Evolutionary conservation across 2,888 invertebrate species (phyloP).

Genomic region (Napeogenes inachia): DNA sequence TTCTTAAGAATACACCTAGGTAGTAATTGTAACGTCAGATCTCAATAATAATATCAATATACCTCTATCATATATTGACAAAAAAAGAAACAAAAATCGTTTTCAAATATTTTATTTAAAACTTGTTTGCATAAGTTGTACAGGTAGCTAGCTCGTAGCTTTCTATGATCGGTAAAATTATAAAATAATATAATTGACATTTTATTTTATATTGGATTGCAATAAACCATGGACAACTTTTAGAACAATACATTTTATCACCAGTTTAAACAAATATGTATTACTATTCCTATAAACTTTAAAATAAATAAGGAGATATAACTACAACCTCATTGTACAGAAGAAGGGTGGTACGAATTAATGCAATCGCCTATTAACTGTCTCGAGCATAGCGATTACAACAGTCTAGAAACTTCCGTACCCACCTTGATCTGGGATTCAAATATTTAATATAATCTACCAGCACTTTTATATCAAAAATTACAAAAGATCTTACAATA

Average conservation of each 20-base stretch:
- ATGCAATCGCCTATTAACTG: conserved; percentile 55
- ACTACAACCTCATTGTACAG: conserved; percentile 71
- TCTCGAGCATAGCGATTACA: conserved; percentile 51
- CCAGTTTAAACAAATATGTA: conserved; percentile 50
- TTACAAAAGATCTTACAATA: conserved; percentile 73
- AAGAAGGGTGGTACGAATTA: conserved; percentile 71
- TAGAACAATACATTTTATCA: conserved; percentile 44
- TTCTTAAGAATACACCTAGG: too few relatives aligned
- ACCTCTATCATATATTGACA: background rate
- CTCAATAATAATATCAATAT: background rate
- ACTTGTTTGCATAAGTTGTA: conserved; percentile 66
- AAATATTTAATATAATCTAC: conserved; percentile 54
- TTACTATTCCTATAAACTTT: conserved; percentile 65
- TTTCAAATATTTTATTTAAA: conserved; percentile 73
- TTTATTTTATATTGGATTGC: conserved; percentile 31
- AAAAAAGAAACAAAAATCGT: conserved; percentile 32
- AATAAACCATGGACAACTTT: conserved; percentile 33
- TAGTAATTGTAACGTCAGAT: too few relatives aligned
- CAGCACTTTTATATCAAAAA: conserved; percentile 76
- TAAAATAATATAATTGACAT: conserved; percentile 46
- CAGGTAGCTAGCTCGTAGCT: conserved; percentile 61
- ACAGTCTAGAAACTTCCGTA: conserved; percentile 66
- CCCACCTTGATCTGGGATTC: conserved; percentile 60
- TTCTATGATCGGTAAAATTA: conserved; percentile 52
- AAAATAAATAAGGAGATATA: conserved; percentile 75